Percentiles rank a stretch among this genome's conserved stretches.
These are phyloP conservation scores for Drosophila paramelanica DNA, from an alignment of 2,888 invertebrate species.

Conservation along the genomic window DNA sequence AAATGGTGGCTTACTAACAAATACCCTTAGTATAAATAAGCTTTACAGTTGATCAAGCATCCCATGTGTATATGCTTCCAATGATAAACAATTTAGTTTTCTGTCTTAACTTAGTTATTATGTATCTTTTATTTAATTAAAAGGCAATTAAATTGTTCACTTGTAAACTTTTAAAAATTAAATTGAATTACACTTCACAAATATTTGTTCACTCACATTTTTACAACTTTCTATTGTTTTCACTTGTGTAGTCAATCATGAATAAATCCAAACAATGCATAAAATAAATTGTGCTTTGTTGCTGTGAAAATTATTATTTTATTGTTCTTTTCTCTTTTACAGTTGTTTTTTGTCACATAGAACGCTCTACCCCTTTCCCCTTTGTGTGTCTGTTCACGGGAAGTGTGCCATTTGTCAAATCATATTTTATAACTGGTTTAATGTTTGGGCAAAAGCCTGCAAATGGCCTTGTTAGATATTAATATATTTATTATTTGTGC, in stretches of 20 bases:
- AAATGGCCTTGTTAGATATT: slow-evolving; percentile 23
- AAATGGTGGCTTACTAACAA: no score
- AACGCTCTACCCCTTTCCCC: slow-evolving; percentile 16
- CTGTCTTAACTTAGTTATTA: no score
- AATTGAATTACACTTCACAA: not conserved
- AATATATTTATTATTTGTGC: slow-evolving; percentile 1
- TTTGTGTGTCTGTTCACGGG: slow-evolving; percentile 39
- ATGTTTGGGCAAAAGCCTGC: slow-evolving; percentile 7
- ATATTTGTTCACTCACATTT: not conserved
- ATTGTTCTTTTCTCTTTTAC: slow-evolving; percentile 3
- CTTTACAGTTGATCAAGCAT: no score
- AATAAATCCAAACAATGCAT: slow-evolving; percentile 25
- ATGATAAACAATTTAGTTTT: not conserved
- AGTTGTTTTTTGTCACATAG: slow-evolving; percentile 18
- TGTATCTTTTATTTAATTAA: not conserved
- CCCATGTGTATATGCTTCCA: no score
- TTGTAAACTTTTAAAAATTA: not conserved
- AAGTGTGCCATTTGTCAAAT: slow-evolving; percentile 68
- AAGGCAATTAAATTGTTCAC: not conserved
- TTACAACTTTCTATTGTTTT: not conserved
- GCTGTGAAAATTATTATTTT: slow-evolving; percentile 5
- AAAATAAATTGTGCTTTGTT: slow-evolving; percentile 7
- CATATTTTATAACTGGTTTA: slow-evolving; percentile 22
- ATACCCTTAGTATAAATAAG: no score
- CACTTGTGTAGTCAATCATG: slow-evolving; percentile 13